Base-by-base conservation (phyloP, 2,797 vertebrate species). In the Stomatorhinus walkeri region DNA sequence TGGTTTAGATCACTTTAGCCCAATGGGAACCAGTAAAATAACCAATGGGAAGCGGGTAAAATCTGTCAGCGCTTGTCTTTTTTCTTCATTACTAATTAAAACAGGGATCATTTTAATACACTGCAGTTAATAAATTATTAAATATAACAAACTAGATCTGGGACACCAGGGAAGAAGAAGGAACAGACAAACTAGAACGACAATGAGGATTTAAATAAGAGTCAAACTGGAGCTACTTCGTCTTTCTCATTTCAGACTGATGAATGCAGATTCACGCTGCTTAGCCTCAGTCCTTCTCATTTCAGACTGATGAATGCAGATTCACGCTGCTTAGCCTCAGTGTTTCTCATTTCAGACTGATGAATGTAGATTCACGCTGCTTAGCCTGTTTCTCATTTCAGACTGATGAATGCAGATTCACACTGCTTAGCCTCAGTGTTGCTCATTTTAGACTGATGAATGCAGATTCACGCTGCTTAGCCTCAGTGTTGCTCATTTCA, bases 111-210 rank as follows among this genome's bases (percentile, higher is more conserved):
- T 46, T 72, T 72, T 79, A 79, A 79, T 28, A 79, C 40, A 79
- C 16, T 79, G 36, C 36, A 79, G 72, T 79, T 79, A 79, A 79
- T 79, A 79, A 40, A 79, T 79, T 46, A 79, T 79, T 79, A 79
- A 79, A 79, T 79, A 79, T 79, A 40, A 79, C 72, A 79, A 79
- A 79, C 32, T 46, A 79, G 72, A 46, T 79, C 36, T 79, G 40
- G 72, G 72, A 79, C 72, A 79, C 40, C 16, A 79, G 72, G 72
- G 72, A 79, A n/a, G 72, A 43, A 79, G 36, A n/a, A 40, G 72
- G 36, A 46, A n/a, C 72, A 79, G 72, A 79, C 72, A 79, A 79
- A 79, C 72, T 79, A 46, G 72, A 79, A 79, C 36, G 40, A 46
- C 5, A 43, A 79, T 16, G 28, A 72, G 28, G 64, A 72, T 16